Evolutionary conservation across 1,140 invertebrate genomes (phyloP), one percentile per base, ranked within the genome.

Genomic region (Agraylea sexmaculata): DNA sequence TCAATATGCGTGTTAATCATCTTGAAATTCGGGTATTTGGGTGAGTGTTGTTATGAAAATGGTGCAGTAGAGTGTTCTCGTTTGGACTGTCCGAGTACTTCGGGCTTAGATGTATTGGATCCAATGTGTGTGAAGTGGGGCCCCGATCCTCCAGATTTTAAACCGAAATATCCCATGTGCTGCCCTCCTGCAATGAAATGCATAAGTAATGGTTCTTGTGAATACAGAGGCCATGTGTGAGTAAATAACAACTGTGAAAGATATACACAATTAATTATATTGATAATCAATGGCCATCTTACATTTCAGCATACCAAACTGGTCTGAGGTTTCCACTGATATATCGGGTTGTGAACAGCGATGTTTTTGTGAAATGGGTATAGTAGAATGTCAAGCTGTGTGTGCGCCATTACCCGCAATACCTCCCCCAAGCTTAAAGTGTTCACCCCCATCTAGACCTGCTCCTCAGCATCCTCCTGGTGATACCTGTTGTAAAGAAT

Each of bases 351-450:
- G 88, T 55, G 83, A 88, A 37, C 75, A 84, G 43, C 68, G 77
- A 50, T 93, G 88, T 59, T 86, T 77, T 57, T 92, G 88, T 52
- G 82, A 88, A 54, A 78, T 80, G 56, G 87, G 87, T 17, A 83
- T 83, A 45, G 69, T 92, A 4, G 81, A 85, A 31, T 93, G 89
- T 53, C 75, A 83, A 43, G 71, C 76, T 3, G 70, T 75, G 12
- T 93, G 89, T 65, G 73, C 78, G 2, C 76, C 78, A 0, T 70
- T 91, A 0, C 59, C 80, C 5, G 73, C 80, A 1, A 47, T 73
- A 20, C 87, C 87, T 2, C 87, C 87, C 1, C 53, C 72, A 4
- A 74, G 70, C 18, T 53, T 92, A 30, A 70, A 70, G 1, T 92
- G 88, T 57, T 70, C 77, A 1, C 63, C 73, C 0, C 57, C 68